A percentile compares a stretch with the other conserved stretches of the same genome.
Conservation (phyloP, 2,888 invertebrate genomes). For the Apamea epomidion region DNA sequence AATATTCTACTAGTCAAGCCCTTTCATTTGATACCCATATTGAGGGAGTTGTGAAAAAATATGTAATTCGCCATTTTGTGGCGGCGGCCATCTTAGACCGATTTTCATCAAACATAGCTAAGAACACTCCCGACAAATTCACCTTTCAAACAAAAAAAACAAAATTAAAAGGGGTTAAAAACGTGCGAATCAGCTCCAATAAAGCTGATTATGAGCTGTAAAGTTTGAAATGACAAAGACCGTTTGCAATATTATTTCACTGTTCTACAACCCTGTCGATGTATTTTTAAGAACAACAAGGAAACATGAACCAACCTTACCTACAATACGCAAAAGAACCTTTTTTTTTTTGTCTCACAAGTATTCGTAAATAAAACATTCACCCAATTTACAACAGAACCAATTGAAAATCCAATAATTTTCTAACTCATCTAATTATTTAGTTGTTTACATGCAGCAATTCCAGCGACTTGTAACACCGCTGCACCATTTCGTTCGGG, state of each 20-base stretch:
- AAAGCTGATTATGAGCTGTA: neutral
- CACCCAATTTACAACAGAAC: conserved; percentile 5
- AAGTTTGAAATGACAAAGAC: neutral
- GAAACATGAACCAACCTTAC: neutral
- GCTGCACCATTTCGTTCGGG: conserved; percentile 27
- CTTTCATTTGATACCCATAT: no score
- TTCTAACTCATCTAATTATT: conserved; percentile 3
- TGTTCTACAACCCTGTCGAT: neutral
- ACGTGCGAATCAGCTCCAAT: neutral
- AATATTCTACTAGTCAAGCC: no score
- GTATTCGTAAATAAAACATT: neutral
- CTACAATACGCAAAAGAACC: accelerated
- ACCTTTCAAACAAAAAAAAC: no score
- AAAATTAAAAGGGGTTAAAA: no score
- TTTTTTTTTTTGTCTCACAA: neutral
- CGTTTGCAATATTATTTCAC: neutral
- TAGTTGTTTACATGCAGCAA: conserved; percentile 29
- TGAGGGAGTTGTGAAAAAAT: no score
- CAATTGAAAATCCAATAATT: conserved; percentile 13
- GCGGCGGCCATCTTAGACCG: no score
- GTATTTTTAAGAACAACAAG: neutral
- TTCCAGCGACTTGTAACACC: conserved; percentile 38
- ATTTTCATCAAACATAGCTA: no score
- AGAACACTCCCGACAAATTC: no score
- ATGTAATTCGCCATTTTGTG: no score